These are phyloP conservation scores for Beris chalybata DNA, from an alignment of 2,888 invertebrate species.

Conservation along the genomic window DNA sequence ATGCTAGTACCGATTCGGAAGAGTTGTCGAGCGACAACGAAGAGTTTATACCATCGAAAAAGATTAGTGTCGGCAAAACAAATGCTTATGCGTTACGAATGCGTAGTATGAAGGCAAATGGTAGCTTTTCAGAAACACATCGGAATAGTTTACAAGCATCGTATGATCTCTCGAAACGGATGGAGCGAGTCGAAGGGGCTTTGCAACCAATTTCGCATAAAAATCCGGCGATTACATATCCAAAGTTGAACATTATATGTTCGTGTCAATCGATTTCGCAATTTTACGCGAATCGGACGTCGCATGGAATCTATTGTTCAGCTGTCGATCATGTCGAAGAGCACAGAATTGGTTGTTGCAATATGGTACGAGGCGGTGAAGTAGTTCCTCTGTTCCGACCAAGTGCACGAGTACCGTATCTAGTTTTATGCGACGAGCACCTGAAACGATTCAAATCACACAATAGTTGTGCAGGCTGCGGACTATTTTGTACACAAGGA, in stretches of 20 bases:
- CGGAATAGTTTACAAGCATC: neutral
- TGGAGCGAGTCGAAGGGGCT: neutral
- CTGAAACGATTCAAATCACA: slow-evolving; percentile 73
- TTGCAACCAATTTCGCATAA: slow-evolving; percentile 4
- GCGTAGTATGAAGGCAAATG: slow-evolving; percentile 41
- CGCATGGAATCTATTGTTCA: slow-evolving; percentile 68
- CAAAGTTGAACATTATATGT: slow-evolving; percentile 50
- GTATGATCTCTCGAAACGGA: neutral
- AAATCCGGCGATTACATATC: neutral
- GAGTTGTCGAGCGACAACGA: slow-evolving; percentile 54
- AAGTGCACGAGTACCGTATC: slow-evolving; percentile 75
- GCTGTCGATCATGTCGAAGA: slow-evolving; percentile 77
- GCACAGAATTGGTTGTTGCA: slow-evolving; percentile 78
- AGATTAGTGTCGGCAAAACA: slow-evolving; percentile 51
- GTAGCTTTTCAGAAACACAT: neutral
- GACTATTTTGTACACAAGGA: slow-evolving; percentile 90
- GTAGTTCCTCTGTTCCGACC: slow-evolving; percentile 67
- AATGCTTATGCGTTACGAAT: slow-evolving; percentile 51
- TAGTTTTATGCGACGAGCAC: slow-evolving; percentile 79
- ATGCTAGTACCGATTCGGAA: slow-evolving; percentile 48
- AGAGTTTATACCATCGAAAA: slow-evolving; percentile 51
- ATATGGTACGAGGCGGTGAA: slow-evolving; percentile 60
- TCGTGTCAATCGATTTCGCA: slow-evolving; percentile 60
- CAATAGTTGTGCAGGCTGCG: slow-evolving; percentile 89
- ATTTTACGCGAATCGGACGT: slow-evolving; percentile 59